Conservation (phyloP, 1,140 invertebrate species). For the Stegodyphus mimosarum region DNA sequence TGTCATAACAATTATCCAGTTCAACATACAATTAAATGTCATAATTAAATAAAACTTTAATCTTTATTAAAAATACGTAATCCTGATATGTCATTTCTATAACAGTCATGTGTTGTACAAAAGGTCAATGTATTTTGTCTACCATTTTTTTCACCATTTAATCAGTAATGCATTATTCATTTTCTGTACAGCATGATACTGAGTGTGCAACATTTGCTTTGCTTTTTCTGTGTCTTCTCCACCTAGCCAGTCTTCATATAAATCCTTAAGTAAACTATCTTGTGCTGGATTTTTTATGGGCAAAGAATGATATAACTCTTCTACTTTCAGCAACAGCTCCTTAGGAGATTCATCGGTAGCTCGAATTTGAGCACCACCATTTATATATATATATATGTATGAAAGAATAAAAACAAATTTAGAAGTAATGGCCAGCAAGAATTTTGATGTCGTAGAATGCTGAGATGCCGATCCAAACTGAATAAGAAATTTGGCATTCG, state of each 20-base stretch:
- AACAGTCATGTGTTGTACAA: no score
- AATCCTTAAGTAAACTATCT: conserved; percentile 70
- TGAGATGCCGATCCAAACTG: no score
- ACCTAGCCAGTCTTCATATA: conserved; percentile 81
- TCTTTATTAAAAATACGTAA: no score
- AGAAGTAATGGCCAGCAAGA: no score
- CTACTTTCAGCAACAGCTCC: conserved; percentile 78
- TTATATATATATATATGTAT: conserved; percentile 70
- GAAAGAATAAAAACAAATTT: no score
- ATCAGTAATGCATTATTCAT: conserved; percentile 84
- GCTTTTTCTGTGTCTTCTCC: conserved; percentile 75
- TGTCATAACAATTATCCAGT: no score
- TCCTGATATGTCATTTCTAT: no score
- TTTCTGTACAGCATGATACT: conserved; percentile 91
- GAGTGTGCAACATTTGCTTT: conserved; percentile 77
- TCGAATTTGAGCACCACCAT: conserved; percentile 93
- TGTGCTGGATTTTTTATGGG: conserved; percentile 73
- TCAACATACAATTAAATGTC: no score
- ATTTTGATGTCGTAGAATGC: no score
- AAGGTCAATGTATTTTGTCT: no score
- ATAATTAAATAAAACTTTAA: no score
- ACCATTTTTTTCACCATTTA: conserved; percentile 78
- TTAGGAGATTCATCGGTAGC: conserved; percentile 75
- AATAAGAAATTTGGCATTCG: no score
- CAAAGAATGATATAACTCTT: conserved; percentile 77